Evolutionary conservation across 2,888 invertebrate species (phyloP), one percentile per base, ranked within the genome.

Genomic region (Coenonympha glycerion): DNA sequence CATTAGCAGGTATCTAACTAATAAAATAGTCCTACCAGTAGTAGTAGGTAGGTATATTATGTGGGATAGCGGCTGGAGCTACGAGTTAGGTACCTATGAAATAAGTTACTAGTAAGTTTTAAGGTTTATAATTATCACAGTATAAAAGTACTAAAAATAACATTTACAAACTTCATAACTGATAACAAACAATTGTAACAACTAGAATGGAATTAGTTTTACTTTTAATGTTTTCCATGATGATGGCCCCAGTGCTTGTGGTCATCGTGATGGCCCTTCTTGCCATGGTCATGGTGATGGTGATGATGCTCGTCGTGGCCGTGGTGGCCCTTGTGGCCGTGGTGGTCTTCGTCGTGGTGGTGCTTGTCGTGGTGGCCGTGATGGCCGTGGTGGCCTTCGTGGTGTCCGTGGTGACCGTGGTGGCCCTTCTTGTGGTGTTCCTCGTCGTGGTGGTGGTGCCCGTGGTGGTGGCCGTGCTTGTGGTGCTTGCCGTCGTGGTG

Each of bases 401-500:
- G 92, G 68, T 93, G 91, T 3, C 92, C 93, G 59, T 91, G 90
- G 68, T 94, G 92, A 71, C 93, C 92, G 66, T 92, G 91, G 16
- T 91, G 92, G 15, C 94, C 94, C 87, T 95, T 93, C 85, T 94
- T 93, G 81, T 93, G 93, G 60, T 91, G 91, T 18, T 92, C 93
- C 53, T 91, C 91, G 63, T 94, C 91, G 68, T 90, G 89, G 61
- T 90, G 90, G 52, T 91, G 92, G 66, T 94, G 92, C 49, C 91
- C 91, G 72, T 94, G 92, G 70, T 92, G 91, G 65, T 92, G 90
- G 5, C 94, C 95, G 65, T 93, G 92, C 68, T 95, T 95, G 73
- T 92, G 91, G 71, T 95, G 94, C 68, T 94, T 92, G 42, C 95
- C 95, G 49, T 92, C 93, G 69, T 95, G 93, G 77, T 95, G 93